Base-by-base conservation (phyloP, 2,113 vertebrate genomes). In the Takifugu bimaculatus region DNA sequence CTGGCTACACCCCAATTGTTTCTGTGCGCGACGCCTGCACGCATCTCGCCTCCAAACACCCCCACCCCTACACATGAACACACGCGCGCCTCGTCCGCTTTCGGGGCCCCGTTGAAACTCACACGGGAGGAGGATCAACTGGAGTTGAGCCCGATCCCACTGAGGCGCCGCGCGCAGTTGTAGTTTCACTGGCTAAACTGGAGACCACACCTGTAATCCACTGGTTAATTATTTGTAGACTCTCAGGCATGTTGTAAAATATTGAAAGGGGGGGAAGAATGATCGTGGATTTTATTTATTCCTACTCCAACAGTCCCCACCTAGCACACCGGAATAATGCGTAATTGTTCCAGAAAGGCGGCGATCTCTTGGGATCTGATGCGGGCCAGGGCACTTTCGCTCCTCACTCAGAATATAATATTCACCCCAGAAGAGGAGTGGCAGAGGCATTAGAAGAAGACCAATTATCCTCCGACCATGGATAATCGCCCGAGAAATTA, bases 101-200 rank as follows among this genome's bases (percentile, higher is more conserved):
- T 57, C 60, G 68, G 82, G 80, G 78, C 78, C 60, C 54, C 62
- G 26, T 45, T 49, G 25, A 28, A 72, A 75, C 62, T 75, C 79
- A 25, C 62, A 39, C 61, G 61, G 72, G 77, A 75, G 70, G 65
- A 47, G 58, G 60, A 42, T 52, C 50, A 69, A 47, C 60, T 44
- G 47, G 3, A 65, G 75, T 70, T 74, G 67, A 69, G 35, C 54
- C 67, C 54, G 60, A 54, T 56, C 63, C 54, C 25, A 29, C 29
- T 49, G 32, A 44, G n/a, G n/a, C n/a, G n/a, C n/a, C n/a, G 26
- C 53, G 50, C 54, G 50, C 53, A 45, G 5, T 35, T 35, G 32
- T 5, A 6, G 32, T 5, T 7, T 35, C 29, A 7, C 32, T 35
- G 32, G 32, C 32, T 35, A 7, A 35, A 35, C 32, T 35, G 32